Evolutionary conservation across 1,140 invertebrate genomes (phyloP).

Genomic region (Scaptomyza graminum): DNA sequence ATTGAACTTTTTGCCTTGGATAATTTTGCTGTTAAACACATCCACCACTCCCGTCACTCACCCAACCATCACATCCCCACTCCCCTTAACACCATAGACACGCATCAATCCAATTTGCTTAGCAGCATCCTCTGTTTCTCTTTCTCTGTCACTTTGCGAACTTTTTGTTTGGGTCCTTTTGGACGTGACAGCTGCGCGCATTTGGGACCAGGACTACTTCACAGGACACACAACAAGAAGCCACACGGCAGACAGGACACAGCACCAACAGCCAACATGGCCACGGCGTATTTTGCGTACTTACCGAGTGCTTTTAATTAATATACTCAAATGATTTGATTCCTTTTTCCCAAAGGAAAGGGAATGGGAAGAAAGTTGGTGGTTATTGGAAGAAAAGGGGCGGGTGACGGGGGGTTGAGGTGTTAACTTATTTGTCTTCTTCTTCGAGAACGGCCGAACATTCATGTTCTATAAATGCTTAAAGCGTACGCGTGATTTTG

Average conservation of each 20-base stretch:
- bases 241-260: not conserved
- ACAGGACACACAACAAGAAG: not conserved
- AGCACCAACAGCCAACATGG: not conserved
- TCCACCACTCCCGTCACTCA: no score
- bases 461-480: no score
- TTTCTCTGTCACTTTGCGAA: conserved; percentile 9
- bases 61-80: no score
- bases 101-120: conserved; percentile 48
- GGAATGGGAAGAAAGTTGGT: not conserved
- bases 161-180: conserved; percentile 4
- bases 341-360: conserved; percentile 40
- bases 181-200: conserved; percentile 28
- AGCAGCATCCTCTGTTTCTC: conserved; percentile 9
- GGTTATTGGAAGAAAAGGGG: no score
- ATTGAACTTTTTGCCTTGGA: conserved; percentile 52
- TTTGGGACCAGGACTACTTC: conserved; percentile 9
- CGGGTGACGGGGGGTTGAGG: not conserved
- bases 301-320: conserved; percentile 77
- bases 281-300: conserved; percentile 27
- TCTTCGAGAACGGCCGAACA: no score
- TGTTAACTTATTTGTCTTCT: conserved; percentile 16
- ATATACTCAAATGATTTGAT: conserved; percentile 80
- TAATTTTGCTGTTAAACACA: conserved; percentile 41
- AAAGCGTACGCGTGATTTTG: no score
- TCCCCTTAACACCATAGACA: no score